These are phyloP conservation scores for Dreissena polymorpha DNA, from an alignment of 1,140 invertebrate species.

Conservation along the genomic window DNA sequence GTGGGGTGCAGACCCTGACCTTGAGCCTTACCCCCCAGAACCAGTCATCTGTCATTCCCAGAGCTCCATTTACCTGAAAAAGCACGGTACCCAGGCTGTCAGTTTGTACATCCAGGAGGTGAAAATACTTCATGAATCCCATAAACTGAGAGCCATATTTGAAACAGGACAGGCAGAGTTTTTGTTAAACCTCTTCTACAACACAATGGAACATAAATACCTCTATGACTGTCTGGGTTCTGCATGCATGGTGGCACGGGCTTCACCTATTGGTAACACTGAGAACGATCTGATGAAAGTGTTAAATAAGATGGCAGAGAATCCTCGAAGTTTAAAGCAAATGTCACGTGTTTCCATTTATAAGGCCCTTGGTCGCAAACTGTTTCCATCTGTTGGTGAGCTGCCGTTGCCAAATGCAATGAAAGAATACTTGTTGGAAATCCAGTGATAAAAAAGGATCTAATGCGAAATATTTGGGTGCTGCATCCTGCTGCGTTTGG, in stretches of 20 bases:
- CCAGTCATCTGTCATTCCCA: constrained; percentile 77
- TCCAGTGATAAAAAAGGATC: constrained; percentile 17
- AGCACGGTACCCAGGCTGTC: constrained; percentile 73
- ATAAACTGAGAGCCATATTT: constrained; percentile 63
- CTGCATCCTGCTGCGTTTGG: too few species aligned
- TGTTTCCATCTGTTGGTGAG: constrained; percentile 63
- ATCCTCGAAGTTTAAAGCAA: constrained; percentile 73
- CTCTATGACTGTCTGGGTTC: constrained; percentile 73
- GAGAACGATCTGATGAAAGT: constrained; percentile 61
- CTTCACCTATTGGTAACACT: constrained; percentile 65
- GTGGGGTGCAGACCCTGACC: constrained; percentile 77
- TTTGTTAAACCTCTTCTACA: constrained; percentile 74
- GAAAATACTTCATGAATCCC: constrained; percentile 33
- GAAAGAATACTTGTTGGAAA: constrained; percentile 72
- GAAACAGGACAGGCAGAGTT: constrained; percentile 64
- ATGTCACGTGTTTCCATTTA: constrained; percentile 75
- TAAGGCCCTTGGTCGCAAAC: constrained; percentile 67
- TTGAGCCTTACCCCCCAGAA: constrained; percentile 76
- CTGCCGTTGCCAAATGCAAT: constrained; percentile 72
- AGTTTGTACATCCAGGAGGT: constrained; percentile 72
- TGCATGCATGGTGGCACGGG: constrained; percentile 65
- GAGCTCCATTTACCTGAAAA: constrained; percentile 76
- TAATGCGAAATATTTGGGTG: too few species aligned
- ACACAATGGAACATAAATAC: constrained; percentile 73
- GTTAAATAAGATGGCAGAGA: constrained; percentile 67